phyloP scores from a whole-genome alignment of 2,888 invertebrate genomes.

The Platerodrilus igneus region DNA sequence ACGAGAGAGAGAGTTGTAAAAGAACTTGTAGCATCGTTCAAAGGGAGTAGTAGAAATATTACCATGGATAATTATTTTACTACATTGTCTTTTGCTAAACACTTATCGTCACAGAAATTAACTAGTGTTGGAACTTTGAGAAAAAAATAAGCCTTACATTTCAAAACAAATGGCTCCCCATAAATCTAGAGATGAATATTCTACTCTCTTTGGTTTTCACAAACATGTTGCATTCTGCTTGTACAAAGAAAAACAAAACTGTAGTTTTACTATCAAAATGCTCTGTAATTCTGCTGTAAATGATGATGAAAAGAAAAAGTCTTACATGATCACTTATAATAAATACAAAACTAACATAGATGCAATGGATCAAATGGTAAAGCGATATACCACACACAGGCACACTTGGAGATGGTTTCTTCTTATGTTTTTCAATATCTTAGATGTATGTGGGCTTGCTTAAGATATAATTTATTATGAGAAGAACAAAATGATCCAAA shows the following conservation, averaged over 20 bases:
- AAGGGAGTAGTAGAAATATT: conserved; percentile 33
- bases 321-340: background rate
- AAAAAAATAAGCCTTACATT: no score
- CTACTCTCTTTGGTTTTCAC: conserved; percentile 16
- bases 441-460: background rate
- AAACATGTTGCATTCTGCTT: no score
- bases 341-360: conserved; percentile 1
- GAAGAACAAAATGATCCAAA: no score
- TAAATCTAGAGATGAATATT: conserved; percentile 14
- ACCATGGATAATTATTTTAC: conserved; percentile 32
- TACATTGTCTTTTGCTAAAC: conserved; percentile 25
- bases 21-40: conserved; percentile 29
- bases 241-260: conserved; percentile 1
- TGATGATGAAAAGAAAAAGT: background rate
- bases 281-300: background rate
- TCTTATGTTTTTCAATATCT: background rate
- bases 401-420: background rate
- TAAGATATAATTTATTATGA: background rate
- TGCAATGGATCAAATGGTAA: background rate
- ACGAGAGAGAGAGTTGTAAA: conserved; percentile 35
- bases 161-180: conserved; percentile 20
- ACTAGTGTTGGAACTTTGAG: conserved; percentile 13
- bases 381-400: background rate
- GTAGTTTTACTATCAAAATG: background rate
- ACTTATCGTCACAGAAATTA: conserved; percentile 24